These are phyloP conservation scores for Chondrilla cf. caribensis DNA, from an alignment of 37 sponge, comb jelly and placozoan genomes.

Conservation along the genomic window DNA sequence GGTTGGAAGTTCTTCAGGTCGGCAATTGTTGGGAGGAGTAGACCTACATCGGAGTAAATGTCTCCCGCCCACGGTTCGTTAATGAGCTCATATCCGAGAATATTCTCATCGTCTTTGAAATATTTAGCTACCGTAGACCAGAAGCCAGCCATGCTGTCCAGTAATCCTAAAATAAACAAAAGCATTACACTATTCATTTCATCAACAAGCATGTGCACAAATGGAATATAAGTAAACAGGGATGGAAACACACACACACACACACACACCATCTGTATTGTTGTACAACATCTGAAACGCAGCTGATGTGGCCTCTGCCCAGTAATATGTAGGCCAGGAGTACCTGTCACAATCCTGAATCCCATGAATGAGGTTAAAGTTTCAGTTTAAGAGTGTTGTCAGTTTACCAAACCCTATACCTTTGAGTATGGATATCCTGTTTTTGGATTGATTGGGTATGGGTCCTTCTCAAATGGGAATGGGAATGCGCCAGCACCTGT, in stretches of 20 bases:
- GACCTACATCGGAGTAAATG: constrained; percentile 52
- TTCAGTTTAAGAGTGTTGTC: no score
- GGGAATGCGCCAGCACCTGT: constrained; percentile 12
- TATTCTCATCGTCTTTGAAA: constrained; percentile 55
- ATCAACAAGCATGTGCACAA: no score
- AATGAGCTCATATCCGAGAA: constrained; percentile 90
- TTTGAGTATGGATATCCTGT: constrained; percentile 52
- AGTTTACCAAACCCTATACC: no score
- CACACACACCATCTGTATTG: constrained; percentile 64
- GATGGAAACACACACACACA: no score
- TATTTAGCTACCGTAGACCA: constrained; percentile 75
- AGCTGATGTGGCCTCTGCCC: constrained; percentile 48
- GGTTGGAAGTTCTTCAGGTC: constrained; percentile 68
- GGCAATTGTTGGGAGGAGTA: constrained; percentile 62
- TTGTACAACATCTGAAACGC: constrained; percentile 82
- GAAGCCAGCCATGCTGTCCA: constrained; percentile 63
- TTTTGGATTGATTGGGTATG: constrained; percentile 36
- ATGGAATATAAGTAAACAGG: no score
- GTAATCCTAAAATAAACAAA: no score
- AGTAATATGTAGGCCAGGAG: constrained; percentile 63
- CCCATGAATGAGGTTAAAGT: no score
- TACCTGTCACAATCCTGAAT: constrained; percentile 58
- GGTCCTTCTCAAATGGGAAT: constrained; percentile 6
- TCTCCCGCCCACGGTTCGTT: constrained; percentile 95
- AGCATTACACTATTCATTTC: no score